Percentiles rank a stretch among this genome's conserved stretches.
Evolutionary conservation across 2,888 invertebrate species (phyloP).

Genomic region (Odiellus spinosus): DNA sequence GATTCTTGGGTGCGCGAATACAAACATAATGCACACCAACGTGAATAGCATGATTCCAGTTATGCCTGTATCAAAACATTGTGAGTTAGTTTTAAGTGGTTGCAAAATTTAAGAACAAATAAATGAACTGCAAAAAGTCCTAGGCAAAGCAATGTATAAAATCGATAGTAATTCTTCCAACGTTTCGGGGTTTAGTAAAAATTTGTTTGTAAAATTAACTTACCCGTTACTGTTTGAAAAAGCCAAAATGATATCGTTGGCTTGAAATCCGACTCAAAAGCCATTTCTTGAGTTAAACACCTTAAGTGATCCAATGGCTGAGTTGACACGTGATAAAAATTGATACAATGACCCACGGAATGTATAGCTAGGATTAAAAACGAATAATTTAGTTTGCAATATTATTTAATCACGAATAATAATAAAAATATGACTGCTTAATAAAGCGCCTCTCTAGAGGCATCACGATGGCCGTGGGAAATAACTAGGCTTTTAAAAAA

Average conservation of each 20-base stretch:
- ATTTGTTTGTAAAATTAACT: constrained; percentile 19
- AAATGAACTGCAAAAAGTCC: not conserved
- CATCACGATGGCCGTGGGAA: not conserved
- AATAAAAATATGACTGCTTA: not conserved
- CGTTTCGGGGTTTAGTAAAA: too few relatives aligned
- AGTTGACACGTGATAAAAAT: constrained; percentile 92
- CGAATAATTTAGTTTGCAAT: too few relatives aligned
- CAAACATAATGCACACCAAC: constrained; percentile 85
- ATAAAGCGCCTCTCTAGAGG: not conserved
- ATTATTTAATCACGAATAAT: not conserved
- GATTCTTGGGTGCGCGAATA: constrained; percentile 87
- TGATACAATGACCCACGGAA: constrained; percentile 85
- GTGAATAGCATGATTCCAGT: constrained; percentile 74
- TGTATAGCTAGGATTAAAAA: constrained; percentile 52
- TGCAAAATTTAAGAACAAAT: not conserved
- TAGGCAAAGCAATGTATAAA: too few relatives aligned
- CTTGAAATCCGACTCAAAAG: constrained; percentile 68
- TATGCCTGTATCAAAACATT: constrained; percentile 42
- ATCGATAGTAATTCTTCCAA: too few relatives aligned
- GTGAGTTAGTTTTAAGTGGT: not conserved
- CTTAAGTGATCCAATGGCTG: constrained; percentile 81
- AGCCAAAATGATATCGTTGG: constrained; percentile 91
- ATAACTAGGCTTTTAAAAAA: too few relatives aligned
- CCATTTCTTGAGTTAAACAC: constrained; percentile 82
- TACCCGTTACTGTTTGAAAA: constrained; percentile 83